Percentiles rank a stretch among this genome's conserved stretches.
Conservation (phyloP, 2,888 invertebrate genomes). For the Drosophila planitibia region DNA sequence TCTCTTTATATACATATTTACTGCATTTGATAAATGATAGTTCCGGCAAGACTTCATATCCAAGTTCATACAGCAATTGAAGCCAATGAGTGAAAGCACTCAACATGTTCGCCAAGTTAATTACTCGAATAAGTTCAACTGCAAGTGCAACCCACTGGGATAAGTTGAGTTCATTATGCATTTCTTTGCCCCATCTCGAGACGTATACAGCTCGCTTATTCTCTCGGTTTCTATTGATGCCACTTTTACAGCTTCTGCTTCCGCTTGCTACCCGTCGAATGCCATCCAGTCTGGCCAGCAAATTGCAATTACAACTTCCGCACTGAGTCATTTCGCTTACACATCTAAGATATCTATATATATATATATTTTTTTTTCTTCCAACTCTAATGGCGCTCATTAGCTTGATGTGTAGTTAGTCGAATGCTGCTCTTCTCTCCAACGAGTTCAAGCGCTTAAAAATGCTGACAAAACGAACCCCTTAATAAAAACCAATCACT, state of each 20-base stretch:
- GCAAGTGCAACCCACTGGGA: conserved; percentile 12
- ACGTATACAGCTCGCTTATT: conserved; percentile 11
- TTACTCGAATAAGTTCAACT: conserved; percentile 33
- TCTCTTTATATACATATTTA: background rate
- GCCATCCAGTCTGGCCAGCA: conserved; percentile 14
- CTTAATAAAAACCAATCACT: conserved; percentile 7
- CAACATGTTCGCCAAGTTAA: conserved; percentile 36
- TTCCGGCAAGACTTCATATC: conserved; percentile 6
- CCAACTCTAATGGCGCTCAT: conserved; percentile 57
- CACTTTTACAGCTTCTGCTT: conserved; percentile 11
- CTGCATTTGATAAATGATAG: background rate
- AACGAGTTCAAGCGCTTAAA: conserved; percentile 16
- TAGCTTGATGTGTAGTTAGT: conserved; percentile 46
- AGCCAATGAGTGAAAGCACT: conserved; percentile 33
- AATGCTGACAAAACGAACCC: conserved; percentile 26
- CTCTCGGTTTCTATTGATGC: conserved; percentile 26
- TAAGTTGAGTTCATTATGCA: conserved; percentile 44
- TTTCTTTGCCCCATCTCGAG: conserved; percentile 11
- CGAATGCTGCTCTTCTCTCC: conserved; percentile 5
- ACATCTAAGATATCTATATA: background rate
- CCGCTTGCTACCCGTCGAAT: conserved; percentile 10
- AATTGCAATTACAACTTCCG: conserved; percentile 74
- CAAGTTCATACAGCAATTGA: conserved; percentile 36
- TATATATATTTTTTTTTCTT: background rate
- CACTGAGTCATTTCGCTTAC: conserved; percentile 53